phyloP scores from a whole-genome alignment of 92 coral and sea anemone genomes.

The Actinernus sp. region DNA sequence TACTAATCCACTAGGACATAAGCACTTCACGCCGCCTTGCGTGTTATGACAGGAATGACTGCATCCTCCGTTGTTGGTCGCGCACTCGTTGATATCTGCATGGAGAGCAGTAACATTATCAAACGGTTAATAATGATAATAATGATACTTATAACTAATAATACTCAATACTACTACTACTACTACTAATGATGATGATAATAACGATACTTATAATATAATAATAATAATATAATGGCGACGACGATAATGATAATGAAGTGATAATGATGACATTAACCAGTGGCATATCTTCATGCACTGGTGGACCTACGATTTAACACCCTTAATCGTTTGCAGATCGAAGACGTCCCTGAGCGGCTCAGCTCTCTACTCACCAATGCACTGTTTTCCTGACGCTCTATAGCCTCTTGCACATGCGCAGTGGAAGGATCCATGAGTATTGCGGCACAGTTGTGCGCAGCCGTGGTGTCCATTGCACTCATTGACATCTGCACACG shows the following conservation, averaged over 20 bases:
- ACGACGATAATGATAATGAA: no score
- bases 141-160: no score
- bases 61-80: slow-evolving; percentile 73
- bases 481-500: slow-evolving; percentile 57
- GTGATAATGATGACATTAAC: no score
- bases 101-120: not conserved
- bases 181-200: no score
- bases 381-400: slow-evolving; percentile 7
- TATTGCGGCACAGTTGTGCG: slow-evolving; percentile 73
- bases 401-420: slow-evolving; percentile 75
- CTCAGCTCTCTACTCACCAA: slow-evolving; percentile 18
- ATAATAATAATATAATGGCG: no score
- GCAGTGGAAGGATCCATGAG: slow-evolving; percentile 67
- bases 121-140: not conserved
- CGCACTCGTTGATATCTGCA: slow-evolving; percentile 87
- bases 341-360: no score
- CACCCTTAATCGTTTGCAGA: no score
- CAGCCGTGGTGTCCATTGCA: slow-evolving; percentile 60
- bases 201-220: no score
- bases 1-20: slow-evolving; percentile 76
- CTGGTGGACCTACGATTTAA: no score
- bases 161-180: no score
- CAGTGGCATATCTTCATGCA: no score
- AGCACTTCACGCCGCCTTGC: slow-evolving; percentile 71
- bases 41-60: slow-evolving; percentile 83